Conservation (phyloP, 2,888 invertebrate genomes). For the Acanthosepion lycidas region DNA sequence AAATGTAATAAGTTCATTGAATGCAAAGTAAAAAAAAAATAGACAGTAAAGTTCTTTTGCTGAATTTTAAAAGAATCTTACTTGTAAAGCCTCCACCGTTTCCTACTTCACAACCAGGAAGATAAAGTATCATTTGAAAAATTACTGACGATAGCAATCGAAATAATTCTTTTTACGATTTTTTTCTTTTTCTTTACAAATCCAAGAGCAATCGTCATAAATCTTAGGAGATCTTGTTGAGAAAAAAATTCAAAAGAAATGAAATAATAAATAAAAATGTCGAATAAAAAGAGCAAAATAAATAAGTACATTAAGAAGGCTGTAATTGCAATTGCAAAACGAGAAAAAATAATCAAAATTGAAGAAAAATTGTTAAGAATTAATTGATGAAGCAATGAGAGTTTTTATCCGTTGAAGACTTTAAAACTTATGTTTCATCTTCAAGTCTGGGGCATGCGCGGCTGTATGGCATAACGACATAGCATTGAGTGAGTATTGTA, state of each 20-base stretch:
- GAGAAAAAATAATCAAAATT: not conserved
- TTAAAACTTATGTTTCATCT: not conserved
- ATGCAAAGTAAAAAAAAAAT: not conserved
- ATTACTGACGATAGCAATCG: not conserved
- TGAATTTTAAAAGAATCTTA: constrained; percentile 12
- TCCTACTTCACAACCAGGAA: not conserved
- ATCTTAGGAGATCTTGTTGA: constrained; percentile 33
- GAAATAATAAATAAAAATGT: not conserved
- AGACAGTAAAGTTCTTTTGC: not conserved
- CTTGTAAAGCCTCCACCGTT: not conserved
- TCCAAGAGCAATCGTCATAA: not conserved
- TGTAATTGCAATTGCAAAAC: not conserved
- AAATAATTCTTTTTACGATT: not conserved
- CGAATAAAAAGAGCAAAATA: not conserved
- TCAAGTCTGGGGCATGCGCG: not conserved
- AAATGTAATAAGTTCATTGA: not conserved
- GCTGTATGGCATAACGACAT: not conserved
- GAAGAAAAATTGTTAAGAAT: not conserved
- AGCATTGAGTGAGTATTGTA: too few species aligned
- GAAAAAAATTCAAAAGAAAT: not conserved
- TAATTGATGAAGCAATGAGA: not conserved
- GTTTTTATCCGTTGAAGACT: not conserved
- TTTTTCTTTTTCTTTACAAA: not conserved
- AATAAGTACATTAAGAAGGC: not conserved
- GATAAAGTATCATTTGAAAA: not conserved